These are phyloP conservation scores for Phaedon cochleariae DNA, from an alignment of 2,888 invertebrate genomes.

Conservation along the genomic window DNA sequence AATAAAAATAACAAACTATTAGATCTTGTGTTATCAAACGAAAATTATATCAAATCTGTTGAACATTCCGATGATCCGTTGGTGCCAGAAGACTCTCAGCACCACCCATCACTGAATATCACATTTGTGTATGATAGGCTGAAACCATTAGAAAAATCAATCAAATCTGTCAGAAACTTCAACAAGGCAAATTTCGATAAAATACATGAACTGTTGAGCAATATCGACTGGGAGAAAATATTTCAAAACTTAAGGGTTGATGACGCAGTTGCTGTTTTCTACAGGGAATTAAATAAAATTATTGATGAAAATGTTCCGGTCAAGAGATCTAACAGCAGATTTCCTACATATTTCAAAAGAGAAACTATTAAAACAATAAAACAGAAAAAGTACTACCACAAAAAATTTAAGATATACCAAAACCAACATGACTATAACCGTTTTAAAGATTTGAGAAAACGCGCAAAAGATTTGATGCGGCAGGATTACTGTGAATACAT, in stretches of 20 bases:
- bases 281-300: slow-evolving; percentile 1
- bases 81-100: too few species aligned
- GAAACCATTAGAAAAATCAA: too few species aligned
- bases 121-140: too few species aligned
- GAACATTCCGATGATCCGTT: too few species aligned
- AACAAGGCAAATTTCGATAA: slow-evolving; percentile 3
- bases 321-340: slow-evolving; percentile 2
- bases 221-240: background rate
- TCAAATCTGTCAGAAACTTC: too few species aligned
- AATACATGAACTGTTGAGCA: background rate
- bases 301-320: background rate
- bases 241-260: background rate
- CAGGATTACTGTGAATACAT: background rate
- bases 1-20: too few species aligned
- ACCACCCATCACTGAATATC: too few species aligned
- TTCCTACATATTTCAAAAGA: background rate
- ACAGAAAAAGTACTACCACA: background rate
- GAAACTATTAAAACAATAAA: background rate
- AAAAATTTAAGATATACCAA: background rate
- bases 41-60: too few species aligned
- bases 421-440: background rate
- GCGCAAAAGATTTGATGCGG: background rate
- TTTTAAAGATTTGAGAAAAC: background rate
- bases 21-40: too few species aligned
- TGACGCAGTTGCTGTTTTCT: background rate